phyloP scores from a whole-genome alignment of 1,140 invertebrate genomes.

The Calephelis virginiensis region DNA sequence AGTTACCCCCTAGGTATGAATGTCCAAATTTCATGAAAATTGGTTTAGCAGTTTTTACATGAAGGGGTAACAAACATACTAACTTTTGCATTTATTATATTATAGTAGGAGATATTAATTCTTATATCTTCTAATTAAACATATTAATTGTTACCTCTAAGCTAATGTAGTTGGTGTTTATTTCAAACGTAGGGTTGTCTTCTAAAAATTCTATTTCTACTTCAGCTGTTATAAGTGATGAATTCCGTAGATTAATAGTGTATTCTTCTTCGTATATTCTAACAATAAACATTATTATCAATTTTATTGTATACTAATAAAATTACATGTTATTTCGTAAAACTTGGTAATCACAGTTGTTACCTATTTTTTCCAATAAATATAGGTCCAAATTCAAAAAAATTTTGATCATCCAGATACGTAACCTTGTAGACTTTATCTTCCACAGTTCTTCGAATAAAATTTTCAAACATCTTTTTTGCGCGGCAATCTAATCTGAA shows the following conservation, averaged over 20 bases:
- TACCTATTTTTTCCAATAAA: slow-evolving; percentile 60
- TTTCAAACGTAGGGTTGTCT: slow-evolving; percentile 54
- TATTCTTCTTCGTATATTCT: slow-evolving; percentile 69
- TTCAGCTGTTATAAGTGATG: slow-evolving; percentile 58
- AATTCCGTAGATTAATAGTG: slow-evolving; percentile 58
- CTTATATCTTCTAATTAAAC: too few species aligned
- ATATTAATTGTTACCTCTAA: slow-evolving; percentile 43
- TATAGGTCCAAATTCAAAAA: slow-evolving; percentile 69
- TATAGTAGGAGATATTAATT: too few species aligned
- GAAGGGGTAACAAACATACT: too few species aligned
- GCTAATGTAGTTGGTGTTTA: slow-evolving; percentile 50
- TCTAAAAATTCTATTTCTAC: slow-evolving; percentile 60
- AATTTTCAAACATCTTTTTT: slow-evolving; percentile 70
- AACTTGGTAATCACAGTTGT: neutral
- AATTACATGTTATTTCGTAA: neutral
- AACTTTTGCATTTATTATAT: too few species aligned
- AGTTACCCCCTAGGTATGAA: too few species aligned
- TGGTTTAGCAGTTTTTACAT: too few species aligned
- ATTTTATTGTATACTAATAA: neutral
- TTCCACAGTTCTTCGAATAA: slow-evolving; percentile 55
- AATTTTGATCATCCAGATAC: slow-evolving; percentile 61
- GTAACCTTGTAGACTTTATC: slow-evolving; percentile 62
- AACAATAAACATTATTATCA: slow-evolving; percentile 22
- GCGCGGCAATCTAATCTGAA: slow-evolving; percentile 61
- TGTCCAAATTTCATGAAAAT: too few species aligned